Conservation (phyloP, 1,140 invertebrate species). For the Drosophila nigrodunni region DNA sequence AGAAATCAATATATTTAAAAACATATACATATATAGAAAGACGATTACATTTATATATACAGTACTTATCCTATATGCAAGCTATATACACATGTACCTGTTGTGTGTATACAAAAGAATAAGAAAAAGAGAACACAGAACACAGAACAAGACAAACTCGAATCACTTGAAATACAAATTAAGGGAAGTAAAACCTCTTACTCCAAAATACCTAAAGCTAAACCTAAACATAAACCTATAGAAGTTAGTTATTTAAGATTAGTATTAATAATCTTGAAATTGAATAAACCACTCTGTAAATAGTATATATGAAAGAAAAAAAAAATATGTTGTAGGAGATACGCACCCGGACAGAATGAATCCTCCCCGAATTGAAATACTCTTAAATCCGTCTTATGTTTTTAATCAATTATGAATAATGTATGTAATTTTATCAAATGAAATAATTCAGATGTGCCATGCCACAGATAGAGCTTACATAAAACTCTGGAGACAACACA, state of each 20-base stretch:
- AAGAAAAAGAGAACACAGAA: conserved; percentile 7
- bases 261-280: conserved; percentile 15
- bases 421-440: conserved; percentile 33
- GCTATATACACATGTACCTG: conserved; percentile 69
- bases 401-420: conserved; percentile 1
- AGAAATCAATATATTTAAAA: conserved; percentile 14
- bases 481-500: conserved; percentile 20
- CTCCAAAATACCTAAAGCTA: conserved; percentile 41
- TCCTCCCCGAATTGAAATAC: conserved; percentile 11
- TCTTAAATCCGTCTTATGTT: conserved; percentile 43
- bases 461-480: conserved; percentile 57
- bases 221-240: conserved; percentile 31
- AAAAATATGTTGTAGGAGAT: conserved; percentile 13
- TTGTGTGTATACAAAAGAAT: conserved; percentile 64
- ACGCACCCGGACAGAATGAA: conserved; percentile 24
- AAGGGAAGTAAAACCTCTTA: conserved; percentile 18
- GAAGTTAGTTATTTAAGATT: conserved; percentile 8
- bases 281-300: conserved; percentile 42
- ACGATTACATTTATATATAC: conserved; percentile 13
- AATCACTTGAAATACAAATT: conserved; percentile 5
- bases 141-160: conserved; percentile 28
- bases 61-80: conserved; percentile 44
- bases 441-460: conserved; percentile 76
- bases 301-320: conserved; percentile 13
- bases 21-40: conserved; percentile 34